Base-by-base conservation (phyloP, 92 coral and sea anemone species). In the Blastomussa wellsi region DNA sequence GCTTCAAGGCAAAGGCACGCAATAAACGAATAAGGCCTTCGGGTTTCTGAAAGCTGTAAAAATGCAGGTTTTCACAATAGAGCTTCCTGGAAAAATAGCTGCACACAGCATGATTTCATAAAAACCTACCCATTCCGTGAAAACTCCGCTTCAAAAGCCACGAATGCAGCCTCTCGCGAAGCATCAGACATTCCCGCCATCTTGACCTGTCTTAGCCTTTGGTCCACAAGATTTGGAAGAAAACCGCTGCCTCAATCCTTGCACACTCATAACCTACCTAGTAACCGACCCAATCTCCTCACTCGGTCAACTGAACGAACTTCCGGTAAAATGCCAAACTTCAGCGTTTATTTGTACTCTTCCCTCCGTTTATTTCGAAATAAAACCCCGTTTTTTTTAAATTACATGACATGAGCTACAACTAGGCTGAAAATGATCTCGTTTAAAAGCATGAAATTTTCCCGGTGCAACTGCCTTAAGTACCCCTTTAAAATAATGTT, bases 101-200 rank as follows among this genome's bases (percentile, higher is more conserved):
- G n/a, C n/a, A n/a, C n/a, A n/a, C n/a, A n/a, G n/a, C n/a, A n/a
- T n/a, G n/a, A n/a, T n/a, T n/a, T n/a, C n/a, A n/a, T 39, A 78
- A 35, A 49, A 22, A 78, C 92, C 76, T 84, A 78, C 81, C 92
- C 89, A 85, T 89, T 89, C 47, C 79, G 51, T 2, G 41, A 1
- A 65, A 84, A 89, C 62, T 89, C 92, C 11, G 88, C 88, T 66
- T 77, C 41, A 28, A 83, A 88, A 83, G 88, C 84, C 69, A 20
- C 67, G 31, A 88, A 88, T 17, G 90, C 82, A 29, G 82, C 89
- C 60, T 87, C 82, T 60, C 28, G 42, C 31, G 60, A 12, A 37
- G 38, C 74, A 16, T 37, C 62, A 36, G 38, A 53, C 29, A 83
- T 60, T 29, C 2, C 79, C 64, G 41, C 79, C 64, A 47, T 48